These are phyloP conservation scores for Sycophaga agraensis DNA, from an alignment of 1,140 invertebrate species.

Conservation along the genomic window DNA sequence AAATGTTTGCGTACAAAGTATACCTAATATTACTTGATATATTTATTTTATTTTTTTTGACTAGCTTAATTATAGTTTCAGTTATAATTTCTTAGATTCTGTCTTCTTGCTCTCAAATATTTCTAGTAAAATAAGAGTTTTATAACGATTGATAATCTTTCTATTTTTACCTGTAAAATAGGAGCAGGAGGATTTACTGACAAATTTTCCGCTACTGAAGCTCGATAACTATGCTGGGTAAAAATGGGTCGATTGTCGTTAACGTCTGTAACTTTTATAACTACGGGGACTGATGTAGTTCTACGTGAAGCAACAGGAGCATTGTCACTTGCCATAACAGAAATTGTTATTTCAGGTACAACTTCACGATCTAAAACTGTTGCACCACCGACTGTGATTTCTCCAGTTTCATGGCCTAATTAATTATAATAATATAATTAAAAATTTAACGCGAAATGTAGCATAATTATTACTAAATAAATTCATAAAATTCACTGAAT, in stretches of 20 bases:
- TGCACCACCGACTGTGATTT: conserved; percentile 73
- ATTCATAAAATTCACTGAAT: too few species aligned
- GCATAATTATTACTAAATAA: too few species aligned
- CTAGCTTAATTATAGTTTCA: neutral
- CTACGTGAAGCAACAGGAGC: conserved; percentile 69
- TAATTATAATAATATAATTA: neutral
- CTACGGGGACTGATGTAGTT: conserved; percentile 73
- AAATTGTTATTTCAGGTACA: conserved; percentile 69
- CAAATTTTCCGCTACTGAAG: conserved; percentile 81
- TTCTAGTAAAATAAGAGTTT: neutral
- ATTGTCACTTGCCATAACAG: conserved; percentile 78
- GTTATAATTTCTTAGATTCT: too few species aligned
- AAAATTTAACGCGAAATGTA: too few species aligned
- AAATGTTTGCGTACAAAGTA: too few species aligned
- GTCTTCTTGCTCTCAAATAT: too few species aligned
- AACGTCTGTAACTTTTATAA: conserved; percentile 77
- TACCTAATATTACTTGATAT: too few species aligned
- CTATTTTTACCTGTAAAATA: conserved; percentile 67
- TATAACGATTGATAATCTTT: too few species aligned
- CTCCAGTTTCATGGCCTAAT: conserved; percentile 66
- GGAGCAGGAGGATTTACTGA: conserved; percentile 74
- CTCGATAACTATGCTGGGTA: conserved; percentile 70
- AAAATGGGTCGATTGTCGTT: conserved; percentile 85
- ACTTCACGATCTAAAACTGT: conserved; percentile 79
- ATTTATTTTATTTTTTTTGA: neutral